Evolutionary conservation across 2,797 vertebrate species (phyloP), one percentile per base, ranked within the genome.

Genomic region (Oreochromis grahami): DNA sequence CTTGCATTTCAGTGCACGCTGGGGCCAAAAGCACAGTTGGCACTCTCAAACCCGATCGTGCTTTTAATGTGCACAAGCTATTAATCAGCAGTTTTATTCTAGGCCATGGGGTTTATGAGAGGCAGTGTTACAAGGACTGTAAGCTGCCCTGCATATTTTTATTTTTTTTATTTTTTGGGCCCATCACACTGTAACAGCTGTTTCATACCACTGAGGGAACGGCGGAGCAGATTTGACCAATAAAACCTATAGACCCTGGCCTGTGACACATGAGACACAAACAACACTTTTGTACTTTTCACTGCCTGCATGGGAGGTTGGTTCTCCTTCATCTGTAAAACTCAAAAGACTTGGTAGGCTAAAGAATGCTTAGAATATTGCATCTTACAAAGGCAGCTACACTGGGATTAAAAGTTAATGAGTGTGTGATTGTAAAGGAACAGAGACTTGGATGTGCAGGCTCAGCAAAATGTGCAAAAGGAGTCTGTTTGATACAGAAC

Each of bases 71-170:
- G 80, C 90, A 88, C 87, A 85, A 92, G 90, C 93, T 90, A 95
- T 96, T 94, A 95, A 94, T 95, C 93, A 93, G 93, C 91, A 87
- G 76, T 95, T 95, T 92, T 91, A 92, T 89, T 88, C 86, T 70
- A 68, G 89, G 90, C 88, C 88, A 45, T 76, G 76, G 88, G 88
- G 90, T 95, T 94, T 95, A 93, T 81, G 90, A 89, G 89, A 93
- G 86, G 81, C 88, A 83, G 86, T 86, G 89, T 92, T 86, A 92
- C 81, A 84, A 19, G 88, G 83, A 82, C 84, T 86, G 82, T 50
- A 56, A 84, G 86, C 72, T 79, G 60, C 79, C 82, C 82, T 81
- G 78, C 65, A 48, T 72, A 80, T 76, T 82, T 87, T 86, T 63
- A 36, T 7, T 2, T 41, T 14, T 41, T 43, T 70, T 70, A 10